phyloP scores from a whole-genome alignment of 1,140 invertebrate genomes.

The Myzus persicae region DNA sequence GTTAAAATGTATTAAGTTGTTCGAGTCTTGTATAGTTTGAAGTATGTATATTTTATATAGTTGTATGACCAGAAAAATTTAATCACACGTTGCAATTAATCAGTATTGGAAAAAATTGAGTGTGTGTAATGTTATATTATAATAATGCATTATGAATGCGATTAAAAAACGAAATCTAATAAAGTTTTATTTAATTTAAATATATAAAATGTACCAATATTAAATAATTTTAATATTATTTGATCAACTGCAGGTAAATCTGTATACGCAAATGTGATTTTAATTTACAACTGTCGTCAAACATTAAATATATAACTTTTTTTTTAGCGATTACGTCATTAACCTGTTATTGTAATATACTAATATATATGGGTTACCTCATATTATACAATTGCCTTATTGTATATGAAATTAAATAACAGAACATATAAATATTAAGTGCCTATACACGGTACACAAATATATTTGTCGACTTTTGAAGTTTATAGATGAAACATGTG shows the following conservation, averaged over 20 bases:
- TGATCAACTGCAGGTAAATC: neutral
- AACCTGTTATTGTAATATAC: neutral
- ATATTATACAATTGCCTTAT: neutral
- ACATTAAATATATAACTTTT: neutral
- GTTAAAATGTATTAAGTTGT: neutral
- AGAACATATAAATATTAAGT: neutral
- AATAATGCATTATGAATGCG: neutral
- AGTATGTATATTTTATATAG: too few species aligned
- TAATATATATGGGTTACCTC: neutral
- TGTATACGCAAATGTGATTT: neutral
- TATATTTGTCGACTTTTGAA: neutral
- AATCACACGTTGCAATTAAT: too few species aligned
- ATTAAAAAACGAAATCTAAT: neutral
- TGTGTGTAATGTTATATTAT: neutral
- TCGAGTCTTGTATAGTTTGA: too few species aligned
- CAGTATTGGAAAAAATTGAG: neutral
- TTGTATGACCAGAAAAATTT: too few species aligned
- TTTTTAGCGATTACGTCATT: neutral
- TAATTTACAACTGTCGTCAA: neutral
- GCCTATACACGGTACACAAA: neutral
- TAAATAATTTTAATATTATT: conserved; percentile 28
- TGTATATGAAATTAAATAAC: neutral
- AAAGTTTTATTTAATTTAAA: neutral
- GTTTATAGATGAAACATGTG: neutral
- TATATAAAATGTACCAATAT: neutral